These are phyloP conservation scores for Callinectes sapidus DNA, from an alignment of 2,888 invertebrate species.

Conservation along the genomic window DNA sequence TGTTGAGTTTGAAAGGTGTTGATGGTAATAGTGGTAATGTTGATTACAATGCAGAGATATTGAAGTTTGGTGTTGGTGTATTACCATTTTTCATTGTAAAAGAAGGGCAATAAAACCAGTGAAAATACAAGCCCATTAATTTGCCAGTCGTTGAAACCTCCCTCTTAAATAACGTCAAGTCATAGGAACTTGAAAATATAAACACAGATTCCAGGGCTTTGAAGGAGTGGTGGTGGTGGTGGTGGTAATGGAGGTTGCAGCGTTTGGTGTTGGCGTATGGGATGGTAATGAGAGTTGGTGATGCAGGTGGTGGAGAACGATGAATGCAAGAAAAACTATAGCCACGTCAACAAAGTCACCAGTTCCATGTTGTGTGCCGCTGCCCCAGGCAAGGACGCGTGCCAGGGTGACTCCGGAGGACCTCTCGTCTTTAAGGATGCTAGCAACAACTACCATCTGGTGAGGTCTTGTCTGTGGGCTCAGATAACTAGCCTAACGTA, in stretches of 20 bases:
- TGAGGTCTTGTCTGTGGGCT: constrained; percentile 46
- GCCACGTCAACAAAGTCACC: neutral
- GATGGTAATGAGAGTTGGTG: neutral
- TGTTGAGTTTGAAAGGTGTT: no score
- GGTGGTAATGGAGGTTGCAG: neutral
- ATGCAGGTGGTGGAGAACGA: neutral
- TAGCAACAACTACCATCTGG: constrained; percentile 58
- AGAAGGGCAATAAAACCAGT: no score
- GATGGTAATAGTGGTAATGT: no score
- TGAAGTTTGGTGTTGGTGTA: no score
- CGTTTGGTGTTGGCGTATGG: neutral
- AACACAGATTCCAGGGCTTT: no score
- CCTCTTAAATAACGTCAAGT: no score
- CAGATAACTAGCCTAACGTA: neutral
- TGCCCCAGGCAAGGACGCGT: constrained; percentile 52
- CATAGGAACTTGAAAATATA: no score
- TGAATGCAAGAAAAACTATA: neutral
- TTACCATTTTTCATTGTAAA: no score
- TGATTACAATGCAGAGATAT: no score
- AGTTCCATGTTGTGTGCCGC: constrained; percentile 61
- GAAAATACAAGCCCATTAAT: no score
- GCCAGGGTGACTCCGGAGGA: constrained; percentile 60
- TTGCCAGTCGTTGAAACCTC: no score
- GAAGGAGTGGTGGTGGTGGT: no score
- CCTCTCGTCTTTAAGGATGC: constrained; percentile 56